A percentile compares a stretch with the other conserved stretches of the same genome.
phyloP scores from a whole-genome alignment of 2,888 invertebrate species.

The Drosophila mercatorum region DNA sequence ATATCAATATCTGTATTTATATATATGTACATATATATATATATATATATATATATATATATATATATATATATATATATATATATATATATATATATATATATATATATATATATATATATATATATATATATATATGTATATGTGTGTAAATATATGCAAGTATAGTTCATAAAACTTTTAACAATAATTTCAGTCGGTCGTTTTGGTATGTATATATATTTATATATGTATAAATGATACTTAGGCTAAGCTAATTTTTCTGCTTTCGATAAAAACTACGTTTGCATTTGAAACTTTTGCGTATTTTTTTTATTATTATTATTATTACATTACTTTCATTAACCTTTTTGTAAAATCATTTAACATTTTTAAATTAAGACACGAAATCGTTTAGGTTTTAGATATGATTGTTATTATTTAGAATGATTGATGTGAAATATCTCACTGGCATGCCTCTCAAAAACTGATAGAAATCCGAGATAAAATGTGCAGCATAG shows the following conservation, averaged over 20 bases:
- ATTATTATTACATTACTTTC: conserved; percentile 25
- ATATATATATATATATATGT: conserved; percentile 28
- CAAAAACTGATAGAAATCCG: conserved; percentile 22
- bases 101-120: conserved; percentile 72
- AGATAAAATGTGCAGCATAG: background rate
- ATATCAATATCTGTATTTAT: conserved; percentile 67
- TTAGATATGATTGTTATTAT: conserved; percentile 73
- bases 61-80: conserved; percentile 63
- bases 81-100: conserved; percentile 68
- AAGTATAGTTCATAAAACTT: conserved; percentile 80
- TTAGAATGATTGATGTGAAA: conserved; percentile 63
- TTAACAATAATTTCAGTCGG: conserved; percentile 84
- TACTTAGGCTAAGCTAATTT: conserved; percentile 69
- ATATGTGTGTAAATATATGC: conserved; percentile 66
- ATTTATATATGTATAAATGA: conserved; percentile 31
- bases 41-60: conserved; percentile 58
- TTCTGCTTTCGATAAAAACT: conserved; percentile 49
- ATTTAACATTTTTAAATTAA: conserved; percentile 68
- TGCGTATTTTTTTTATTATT: conserved; percentile 21
- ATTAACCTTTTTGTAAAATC: conserved; percentile 53
- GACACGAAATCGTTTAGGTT: conserved; percentile 72
- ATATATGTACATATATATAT: conserved; percentile 43
- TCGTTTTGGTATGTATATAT: conserved; percentile 80
- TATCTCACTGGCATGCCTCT: conserved; percentile 36
- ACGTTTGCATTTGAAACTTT: conserved; percentile 49